A percentile compares a stretch with the other conserved stretches of the same genome.
Conservation (phyloP, 2,113 vertebrate species). For the Dromiciops gliroides region DNA sequence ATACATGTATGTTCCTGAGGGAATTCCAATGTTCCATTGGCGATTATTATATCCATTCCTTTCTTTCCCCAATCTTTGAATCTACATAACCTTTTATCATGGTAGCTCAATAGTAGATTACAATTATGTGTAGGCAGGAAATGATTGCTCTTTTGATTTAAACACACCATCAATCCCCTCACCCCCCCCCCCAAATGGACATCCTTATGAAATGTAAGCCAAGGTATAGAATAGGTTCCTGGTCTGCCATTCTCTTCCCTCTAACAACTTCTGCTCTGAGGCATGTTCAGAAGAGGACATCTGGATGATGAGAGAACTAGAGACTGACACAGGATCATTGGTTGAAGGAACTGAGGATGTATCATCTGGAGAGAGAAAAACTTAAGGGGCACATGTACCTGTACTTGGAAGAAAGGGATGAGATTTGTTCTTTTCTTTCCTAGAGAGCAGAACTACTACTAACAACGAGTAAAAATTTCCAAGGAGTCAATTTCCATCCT, state of each 20-base stretch:
- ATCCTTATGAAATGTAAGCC: background rate
- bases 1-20: no score
- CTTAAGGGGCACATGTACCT: background rate
- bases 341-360: background rate
- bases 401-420: background rate
- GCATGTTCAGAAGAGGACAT: background rate
- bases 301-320: background rate
- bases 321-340: background rate
- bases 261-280: background rate
- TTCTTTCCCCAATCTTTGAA: background rate
- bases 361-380: background rate
- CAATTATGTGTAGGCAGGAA: background rate
- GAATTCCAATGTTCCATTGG: background rate
- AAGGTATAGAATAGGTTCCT: background rate
- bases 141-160: background rate
- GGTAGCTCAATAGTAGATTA: background rate
- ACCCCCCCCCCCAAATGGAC: background rate
- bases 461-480: background rate
- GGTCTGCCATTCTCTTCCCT: background rate
- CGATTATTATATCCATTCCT: background rate
- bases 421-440: background rate
- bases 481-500: background rate
- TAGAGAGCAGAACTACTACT: background rate
- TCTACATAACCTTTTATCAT: background rate
- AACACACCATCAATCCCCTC: background rate